Conservation (phyloP, 1,140 invertebrate genomes). For the Steinernema khuongi region DNA sequence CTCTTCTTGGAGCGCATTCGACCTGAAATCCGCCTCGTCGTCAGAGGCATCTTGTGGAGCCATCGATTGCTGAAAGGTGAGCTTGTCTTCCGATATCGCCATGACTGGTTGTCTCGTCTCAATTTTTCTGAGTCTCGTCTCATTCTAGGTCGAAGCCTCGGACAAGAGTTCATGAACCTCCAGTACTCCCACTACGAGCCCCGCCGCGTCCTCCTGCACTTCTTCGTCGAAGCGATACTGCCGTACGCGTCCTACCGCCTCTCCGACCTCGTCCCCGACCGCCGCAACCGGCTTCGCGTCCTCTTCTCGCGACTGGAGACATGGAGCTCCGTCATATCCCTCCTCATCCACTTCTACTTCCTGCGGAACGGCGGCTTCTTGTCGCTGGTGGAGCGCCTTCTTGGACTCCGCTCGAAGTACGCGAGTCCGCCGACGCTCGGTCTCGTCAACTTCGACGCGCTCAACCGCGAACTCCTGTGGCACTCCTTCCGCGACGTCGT, state of each 20-base stretch:
- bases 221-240: background rate
- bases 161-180: conserved; percentile 7
- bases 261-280: background rate
- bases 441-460: background rate
- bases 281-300: background rate
- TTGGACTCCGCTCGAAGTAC: background rate
- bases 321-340: background rate
- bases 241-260: background rate
- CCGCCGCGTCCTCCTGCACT: background rate
- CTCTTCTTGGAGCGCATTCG: background rate
- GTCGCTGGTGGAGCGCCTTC: background rate
- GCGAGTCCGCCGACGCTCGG: background rate
- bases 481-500: background rate
- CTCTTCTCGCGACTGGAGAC: background rate
- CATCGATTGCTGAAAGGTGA: background rate
- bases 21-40: background rate
- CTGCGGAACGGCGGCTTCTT: background rate
- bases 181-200: background rate
- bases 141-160: background rate
- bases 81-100: background rate
- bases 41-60: background rate
- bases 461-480: background rate
- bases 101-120: background rate
- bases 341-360: conserved; percentile 5
- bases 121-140: background rate